phyloP scores from a whole-genome alignment of 2,888 invertebrate genomes.

The Nomada lathburiana region DNA sequence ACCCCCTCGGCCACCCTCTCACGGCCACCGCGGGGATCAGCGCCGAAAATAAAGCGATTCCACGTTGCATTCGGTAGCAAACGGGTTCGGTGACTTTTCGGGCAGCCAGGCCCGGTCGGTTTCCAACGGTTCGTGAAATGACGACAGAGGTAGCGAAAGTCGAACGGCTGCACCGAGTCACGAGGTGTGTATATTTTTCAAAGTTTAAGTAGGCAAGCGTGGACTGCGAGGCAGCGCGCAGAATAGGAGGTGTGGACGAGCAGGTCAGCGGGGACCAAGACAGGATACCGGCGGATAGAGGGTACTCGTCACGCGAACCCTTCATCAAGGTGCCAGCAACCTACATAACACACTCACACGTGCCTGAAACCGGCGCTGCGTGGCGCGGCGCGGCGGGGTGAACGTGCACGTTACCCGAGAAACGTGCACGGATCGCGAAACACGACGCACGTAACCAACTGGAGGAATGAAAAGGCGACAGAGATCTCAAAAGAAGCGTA shows the following conservation, averaged over 20 bases:
- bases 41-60: not conserved
- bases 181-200: slow-evolving; percentile 62
- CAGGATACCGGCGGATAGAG: slow-evolving; percentile 80
- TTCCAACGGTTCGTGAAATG: slow-evolving; percentile 7
- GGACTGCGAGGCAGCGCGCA: slow-evolving; percentile 59
- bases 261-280: slow-evolving; percentile 78
- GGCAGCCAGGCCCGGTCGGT: not conserved
- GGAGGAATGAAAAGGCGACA: slow-evolving; percentile 57
- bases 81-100: slow-evolving; percentile 5
- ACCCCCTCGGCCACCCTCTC: not conserved
- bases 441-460: slow-evolving; percentile 55
- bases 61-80: not conserved
- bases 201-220: slow-evolving; percentile 63
- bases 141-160: slow-evolving; percentile 9
- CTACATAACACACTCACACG: slow-evolving; percentile 79
- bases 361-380: slow-evolving; percentile 57
- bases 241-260: slow-evolving; percentile 83
- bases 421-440: slow-evolving; percentile 58
- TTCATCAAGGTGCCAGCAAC: slow-evolving; percentile 83
- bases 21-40: not conserved
- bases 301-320: slow-evolving; percentile 83
- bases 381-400: slow-evolving; percentile 52
- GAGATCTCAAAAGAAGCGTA: slow-evolving; percentile 6
- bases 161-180: slow-evolving; percentile 10
- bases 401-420: slow-evolving; percentile 70